Conservation (phyloP, 2,797 vertebrate genomes). For the Synaphobranchus kaupii region DNA sequence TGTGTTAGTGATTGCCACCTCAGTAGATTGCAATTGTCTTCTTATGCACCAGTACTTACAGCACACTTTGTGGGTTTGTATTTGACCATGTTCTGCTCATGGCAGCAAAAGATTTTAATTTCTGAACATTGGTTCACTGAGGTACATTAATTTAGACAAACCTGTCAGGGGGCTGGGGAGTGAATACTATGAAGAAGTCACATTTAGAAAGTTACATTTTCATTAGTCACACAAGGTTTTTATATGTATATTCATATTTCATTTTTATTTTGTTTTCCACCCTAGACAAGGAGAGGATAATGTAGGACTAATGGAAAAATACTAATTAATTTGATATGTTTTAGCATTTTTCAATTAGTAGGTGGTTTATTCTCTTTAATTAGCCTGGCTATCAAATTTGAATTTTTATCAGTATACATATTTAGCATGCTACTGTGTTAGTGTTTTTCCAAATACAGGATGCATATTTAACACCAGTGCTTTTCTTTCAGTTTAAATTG, state of each 20-base stretch:
- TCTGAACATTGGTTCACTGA: neutral
- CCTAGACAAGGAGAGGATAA: neutral
- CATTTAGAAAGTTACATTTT: neutral
- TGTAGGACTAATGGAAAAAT: slow-evolving; percentile 3
- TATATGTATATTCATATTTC: neutral
- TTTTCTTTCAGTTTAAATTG: slow-evolving; percentile 56
- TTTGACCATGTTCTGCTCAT: neutral
- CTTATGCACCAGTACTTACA: too few relatives aligned
- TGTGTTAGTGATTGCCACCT: too few relatives aligned
- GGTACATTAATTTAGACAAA: neutral
- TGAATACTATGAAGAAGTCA: neutral
- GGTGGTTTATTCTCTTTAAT: slow-evolving; percentile 61
- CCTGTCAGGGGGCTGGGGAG: neutral
- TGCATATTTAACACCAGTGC: slow-evolving; percentile 37
- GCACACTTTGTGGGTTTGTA: too few relatives aligned
- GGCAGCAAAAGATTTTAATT: neutral
- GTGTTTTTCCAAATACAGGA: slow-evolving; percentile 68
- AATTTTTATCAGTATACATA: slow-evolving; percentile 63
- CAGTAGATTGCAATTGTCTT: too few relatives aligned
- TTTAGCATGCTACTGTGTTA: slow-evolving; percentile 53
- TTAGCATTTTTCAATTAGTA: slow-evolving; percentile 53
- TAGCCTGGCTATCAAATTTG: slow-evolving; percentile 58
- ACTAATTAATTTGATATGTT: neutral
- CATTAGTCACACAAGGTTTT: neutral
- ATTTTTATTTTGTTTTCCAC: neutral